Percentiles rank a stretch among this genome's conserved stretches.
phyloP scores from a whole-genome alignment of 2,888 invertebrate species.

The Apamea crenata region DNA sequence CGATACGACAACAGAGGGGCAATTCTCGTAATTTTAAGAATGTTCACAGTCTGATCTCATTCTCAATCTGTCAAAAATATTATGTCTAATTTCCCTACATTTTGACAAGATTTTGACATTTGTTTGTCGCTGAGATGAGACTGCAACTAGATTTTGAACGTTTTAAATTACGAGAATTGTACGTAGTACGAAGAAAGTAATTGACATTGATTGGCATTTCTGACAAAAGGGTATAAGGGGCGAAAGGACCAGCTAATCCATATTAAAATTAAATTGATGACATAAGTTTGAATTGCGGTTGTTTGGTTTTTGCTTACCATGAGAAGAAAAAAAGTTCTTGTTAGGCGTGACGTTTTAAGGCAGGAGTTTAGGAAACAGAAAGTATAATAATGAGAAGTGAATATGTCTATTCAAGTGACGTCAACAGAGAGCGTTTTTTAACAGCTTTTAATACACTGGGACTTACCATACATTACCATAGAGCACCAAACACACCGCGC shows the following conservation, averaged over 20 bases:
- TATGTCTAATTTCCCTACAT: too few relatives aligned
- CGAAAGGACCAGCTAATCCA: not conserved
- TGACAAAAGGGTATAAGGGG: not conserved
- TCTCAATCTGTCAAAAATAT: too few relatives aligned
- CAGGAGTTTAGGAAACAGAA: not conserved
- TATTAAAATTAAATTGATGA: not conserved
- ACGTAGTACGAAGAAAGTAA: not conserved
- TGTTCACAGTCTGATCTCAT: too few relatives aligned
- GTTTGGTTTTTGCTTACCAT: not conserved
- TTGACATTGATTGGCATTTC: constrained; percentile 8
- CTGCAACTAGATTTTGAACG: too few relatives aligned
- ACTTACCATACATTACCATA: not conserved
- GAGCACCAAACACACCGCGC: not conserved
- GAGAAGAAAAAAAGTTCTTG: not conserved
- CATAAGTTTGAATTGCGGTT: too few relatives aligned
- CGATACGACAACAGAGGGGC: not conserved
- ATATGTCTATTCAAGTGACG: not conserved
- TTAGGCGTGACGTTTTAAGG: not conserved
- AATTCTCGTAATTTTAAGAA: too few relatives aligned
- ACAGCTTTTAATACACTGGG: not conserved
- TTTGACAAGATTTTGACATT: too few relatives aligned
- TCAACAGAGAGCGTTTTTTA: not conserved
- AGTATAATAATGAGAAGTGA: not conserved
- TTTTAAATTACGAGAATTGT: too few relatives aligned
- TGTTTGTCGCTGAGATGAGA: too few relatives aligned